phyloP scores from a whole-genome alignment of 2,113 vertebrate species.

The Stegostoma tigrinum region DNA sequence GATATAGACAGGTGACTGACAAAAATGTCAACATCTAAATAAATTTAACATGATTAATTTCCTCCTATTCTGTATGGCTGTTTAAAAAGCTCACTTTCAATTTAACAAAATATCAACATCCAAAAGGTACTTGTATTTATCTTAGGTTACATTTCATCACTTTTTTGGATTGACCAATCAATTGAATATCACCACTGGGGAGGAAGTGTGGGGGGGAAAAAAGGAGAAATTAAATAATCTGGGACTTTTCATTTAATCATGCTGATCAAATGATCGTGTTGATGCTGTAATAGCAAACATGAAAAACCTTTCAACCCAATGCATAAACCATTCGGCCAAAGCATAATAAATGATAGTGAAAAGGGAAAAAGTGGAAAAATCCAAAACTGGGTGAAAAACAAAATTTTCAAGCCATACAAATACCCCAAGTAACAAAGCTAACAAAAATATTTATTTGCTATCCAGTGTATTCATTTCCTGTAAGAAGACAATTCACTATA shows the following conservation, averaged over 20 bases:
- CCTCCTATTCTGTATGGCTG: background rate
- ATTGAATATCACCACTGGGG: background rate
- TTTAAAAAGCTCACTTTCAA: background rate
- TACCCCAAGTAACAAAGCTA: background rate
- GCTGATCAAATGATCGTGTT: background rate
- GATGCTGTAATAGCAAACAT: background rate
- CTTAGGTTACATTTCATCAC: background rate
- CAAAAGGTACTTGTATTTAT: background rate
- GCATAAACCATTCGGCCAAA: background rate
- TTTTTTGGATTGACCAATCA: background rate
- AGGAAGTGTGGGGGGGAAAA: background rate
- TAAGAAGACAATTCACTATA: background rate
- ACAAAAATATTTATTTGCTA: background rate
- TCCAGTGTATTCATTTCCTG: background rate
- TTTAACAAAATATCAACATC: constrained; percentile 3
- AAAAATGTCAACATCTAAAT: background rate
- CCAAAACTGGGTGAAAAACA: background rate
- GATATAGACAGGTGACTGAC: background rate
- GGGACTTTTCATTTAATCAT: background rate
- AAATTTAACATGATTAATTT: background rate
- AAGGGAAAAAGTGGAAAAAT: background rate
- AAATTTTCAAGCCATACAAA: background rate
- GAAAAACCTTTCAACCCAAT: background rate
- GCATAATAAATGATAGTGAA: background rate
- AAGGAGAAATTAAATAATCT: background rate